These are phyloP conservation scores for Dunckerocampus dactyliophorus DNA, from an alignment of 2,113 vertebrate species.

Conservation along the genomic window DNA sequence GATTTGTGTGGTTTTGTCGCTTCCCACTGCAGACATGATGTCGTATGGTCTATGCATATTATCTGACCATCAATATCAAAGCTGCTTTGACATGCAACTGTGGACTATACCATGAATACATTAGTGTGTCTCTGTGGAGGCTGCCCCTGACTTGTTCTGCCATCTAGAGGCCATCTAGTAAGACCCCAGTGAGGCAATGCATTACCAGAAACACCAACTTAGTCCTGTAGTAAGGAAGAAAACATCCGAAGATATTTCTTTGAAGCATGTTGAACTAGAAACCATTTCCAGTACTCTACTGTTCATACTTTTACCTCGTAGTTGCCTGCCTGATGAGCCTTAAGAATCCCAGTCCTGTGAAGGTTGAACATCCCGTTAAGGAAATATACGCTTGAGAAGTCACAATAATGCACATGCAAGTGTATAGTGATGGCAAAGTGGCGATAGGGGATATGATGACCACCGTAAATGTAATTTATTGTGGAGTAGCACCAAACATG, in stretches of 20 bases:
- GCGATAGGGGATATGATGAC: too few relatives aligned
- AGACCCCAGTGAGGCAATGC: slow-evolving; percentile 18
- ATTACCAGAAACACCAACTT: background rate
- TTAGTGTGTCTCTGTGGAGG: slow-evolving; percentile 28
- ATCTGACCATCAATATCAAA: slow-evolving; percentile 15
- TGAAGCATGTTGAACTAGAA: background rate
- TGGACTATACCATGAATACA: slow-evolving; percentile 31
- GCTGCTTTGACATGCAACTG: slow-evolving; percentile 25
- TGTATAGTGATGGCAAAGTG: too few relatives aligned
- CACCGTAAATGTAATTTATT: too few relatives aligned
- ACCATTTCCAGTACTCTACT: background rate
- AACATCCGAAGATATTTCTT: background rate
- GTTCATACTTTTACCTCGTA: background rate
- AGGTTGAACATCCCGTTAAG: too few relatives aligned
- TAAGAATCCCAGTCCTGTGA: too few relatives aligned
- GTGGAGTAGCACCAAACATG: too few relatives aligned
- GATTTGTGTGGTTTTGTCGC: too few relatives aligned
- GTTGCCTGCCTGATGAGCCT: too few relatives aligned
- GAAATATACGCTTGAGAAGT: too few relatives aligned
- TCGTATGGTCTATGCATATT: background rate
- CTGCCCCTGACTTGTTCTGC: slow-evolving; percentile 69
- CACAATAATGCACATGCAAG: too few relatives aligned
- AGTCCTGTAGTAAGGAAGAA: background rate
- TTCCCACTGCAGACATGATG: too few relatives aligned
- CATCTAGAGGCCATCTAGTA: slow-evolving; percentile 68